phyloP scores from a whole-genome alignment of 2,113 vertebrate genomes.

The Zootoca vivipara region DNA sequence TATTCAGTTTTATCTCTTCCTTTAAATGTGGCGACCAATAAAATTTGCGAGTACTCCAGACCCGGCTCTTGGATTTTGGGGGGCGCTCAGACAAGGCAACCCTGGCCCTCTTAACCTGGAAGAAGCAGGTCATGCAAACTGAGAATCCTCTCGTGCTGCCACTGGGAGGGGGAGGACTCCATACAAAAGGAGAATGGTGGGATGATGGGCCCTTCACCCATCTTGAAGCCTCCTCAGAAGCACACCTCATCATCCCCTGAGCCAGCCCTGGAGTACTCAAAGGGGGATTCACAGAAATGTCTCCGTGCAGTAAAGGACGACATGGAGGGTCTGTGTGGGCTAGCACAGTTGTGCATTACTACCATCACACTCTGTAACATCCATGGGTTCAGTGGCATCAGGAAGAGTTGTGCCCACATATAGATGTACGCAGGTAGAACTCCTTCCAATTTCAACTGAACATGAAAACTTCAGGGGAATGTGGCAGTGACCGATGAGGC shows the following conservation, averaged over 20 bases:
- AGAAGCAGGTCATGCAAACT: not conserved
- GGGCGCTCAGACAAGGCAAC: not conserved
- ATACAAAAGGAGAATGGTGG: not conserved
- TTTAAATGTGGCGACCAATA: constrained; percentile 4
- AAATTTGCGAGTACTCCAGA: constrained; percentile 2
- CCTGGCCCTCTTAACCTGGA: not conserved
- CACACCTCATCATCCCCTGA: not conserved
- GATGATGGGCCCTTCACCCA: no score
- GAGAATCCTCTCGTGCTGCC: constrained; percentile 8
- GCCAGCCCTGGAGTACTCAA: constrained; percentile 2
- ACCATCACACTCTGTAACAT: not conserved
- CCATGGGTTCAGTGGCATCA: not conserved
- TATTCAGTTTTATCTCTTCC: constrained; percentile 18
- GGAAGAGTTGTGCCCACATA: not conserved
- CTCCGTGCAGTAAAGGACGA: not conserved
- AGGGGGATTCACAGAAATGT: not conserved
- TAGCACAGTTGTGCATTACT: not conserved
- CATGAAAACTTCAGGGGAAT: not conserved
- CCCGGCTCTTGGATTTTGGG: not conserved
- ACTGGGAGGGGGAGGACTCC: not conserved
- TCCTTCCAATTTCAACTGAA: not conserved
- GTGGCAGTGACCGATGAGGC: not conserved
- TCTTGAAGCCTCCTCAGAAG: not conserved
- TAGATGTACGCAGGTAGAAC: not conserved
- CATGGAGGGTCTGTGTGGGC: not conserved